Conservation (phyloP, 2,888 invertebrate species). For the Adineta ricciae region DNA sequence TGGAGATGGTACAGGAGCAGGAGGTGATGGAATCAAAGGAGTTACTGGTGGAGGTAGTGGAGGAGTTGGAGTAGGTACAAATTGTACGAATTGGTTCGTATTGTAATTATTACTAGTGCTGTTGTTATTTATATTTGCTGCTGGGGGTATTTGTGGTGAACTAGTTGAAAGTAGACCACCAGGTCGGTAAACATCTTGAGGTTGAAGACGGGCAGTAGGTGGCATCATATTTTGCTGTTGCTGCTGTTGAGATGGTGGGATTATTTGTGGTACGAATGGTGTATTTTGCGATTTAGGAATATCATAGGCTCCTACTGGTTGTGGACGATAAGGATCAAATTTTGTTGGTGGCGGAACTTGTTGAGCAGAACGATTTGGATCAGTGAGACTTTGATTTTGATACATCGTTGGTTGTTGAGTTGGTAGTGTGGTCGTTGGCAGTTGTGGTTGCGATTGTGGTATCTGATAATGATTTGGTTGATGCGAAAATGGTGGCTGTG, state of each 20-base stretch:
- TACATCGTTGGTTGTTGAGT: background rate
- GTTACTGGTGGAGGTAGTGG: too few species aligned
- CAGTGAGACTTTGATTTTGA: background rate
- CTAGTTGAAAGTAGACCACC: constrained; percentile 28
- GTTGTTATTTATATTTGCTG: too few species aligned
- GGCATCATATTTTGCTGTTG: background rate
- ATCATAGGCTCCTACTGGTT: background rate
- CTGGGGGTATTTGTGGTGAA: constrained; percentile 19
- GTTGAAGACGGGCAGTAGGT: background rate
- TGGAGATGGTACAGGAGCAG: too few species aligned
- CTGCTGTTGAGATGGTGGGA: too few species aligned
- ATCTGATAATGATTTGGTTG: background rate
- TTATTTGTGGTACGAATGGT: background rate
- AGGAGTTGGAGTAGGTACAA: background rate
- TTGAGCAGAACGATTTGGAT: background rate
- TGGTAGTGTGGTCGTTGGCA: background rate
- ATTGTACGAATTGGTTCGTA: background rate
- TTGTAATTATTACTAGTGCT: constrained; percentile 22
- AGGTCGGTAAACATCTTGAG: background rate
- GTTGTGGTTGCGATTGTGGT: too few species aligned
- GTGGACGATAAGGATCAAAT: constrained; percentile 4
- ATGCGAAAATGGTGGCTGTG: background rate
- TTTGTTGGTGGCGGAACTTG: background rate
- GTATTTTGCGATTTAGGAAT: background rate
- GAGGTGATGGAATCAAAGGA: too few species aligned